Percentiles rank a stretch among this genome's conserved stretches.
These are phyloP conservation scores for Germaria angustata DNA, from an alignment of 2,888 invertebrate species.

Conservation along the genomic window DNA sequence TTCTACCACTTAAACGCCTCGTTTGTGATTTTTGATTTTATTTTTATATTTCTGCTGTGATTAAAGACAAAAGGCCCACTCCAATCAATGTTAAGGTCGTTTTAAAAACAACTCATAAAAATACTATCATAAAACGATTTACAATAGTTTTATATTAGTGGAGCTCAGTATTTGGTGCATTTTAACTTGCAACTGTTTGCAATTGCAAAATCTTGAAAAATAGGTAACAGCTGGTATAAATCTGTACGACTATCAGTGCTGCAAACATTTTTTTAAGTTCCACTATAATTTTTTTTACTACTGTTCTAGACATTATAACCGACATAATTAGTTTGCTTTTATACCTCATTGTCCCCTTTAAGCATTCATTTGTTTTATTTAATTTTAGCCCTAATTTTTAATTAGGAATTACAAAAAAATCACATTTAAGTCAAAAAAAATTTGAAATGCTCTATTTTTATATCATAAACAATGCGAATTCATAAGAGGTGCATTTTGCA, in stretches of 20 bases:
- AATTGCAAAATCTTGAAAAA: no score
- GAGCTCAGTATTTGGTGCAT: no score
- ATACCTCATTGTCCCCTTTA: not conserved
- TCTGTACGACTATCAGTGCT: no score
- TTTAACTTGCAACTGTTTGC: no score
- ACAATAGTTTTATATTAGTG: conserved; percentile 12
- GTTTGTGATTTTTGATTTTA: conserved; percentile 6
- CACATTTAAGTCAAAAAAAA: no score
- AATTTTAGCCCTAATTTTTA: not conserved
- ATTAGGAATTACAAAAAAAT: conserved; percentile 7
- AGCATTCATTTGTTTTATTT: conserved; percentile 1
- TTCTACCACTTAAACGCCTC: conserved; percentile 21
- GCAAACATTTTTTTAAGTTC: no score
- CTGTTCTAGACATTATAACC: conserved; percentile 21
- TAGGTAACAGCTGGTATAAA: no score
- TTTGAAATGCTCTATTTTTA: no score
- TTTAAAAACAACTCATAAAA: conserved; percentile 43
- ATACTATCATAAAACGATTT: conserved; percentile 37
- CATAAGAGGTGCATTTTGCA: no score
- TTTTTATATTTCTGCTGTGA: not conserved
- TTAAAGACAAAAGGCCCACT: conserved; percentile 22
- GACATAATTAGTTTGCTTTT: conserved; percentile 25
- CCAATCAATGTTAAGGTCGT: conserved; percentile 60
- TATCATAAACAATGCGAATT: no score
- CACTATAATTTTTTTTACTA: not conserved